Conservation (phyloP, 92 coral and sea anemone genomes). For the Scolanthus callimorphus region DNA sequence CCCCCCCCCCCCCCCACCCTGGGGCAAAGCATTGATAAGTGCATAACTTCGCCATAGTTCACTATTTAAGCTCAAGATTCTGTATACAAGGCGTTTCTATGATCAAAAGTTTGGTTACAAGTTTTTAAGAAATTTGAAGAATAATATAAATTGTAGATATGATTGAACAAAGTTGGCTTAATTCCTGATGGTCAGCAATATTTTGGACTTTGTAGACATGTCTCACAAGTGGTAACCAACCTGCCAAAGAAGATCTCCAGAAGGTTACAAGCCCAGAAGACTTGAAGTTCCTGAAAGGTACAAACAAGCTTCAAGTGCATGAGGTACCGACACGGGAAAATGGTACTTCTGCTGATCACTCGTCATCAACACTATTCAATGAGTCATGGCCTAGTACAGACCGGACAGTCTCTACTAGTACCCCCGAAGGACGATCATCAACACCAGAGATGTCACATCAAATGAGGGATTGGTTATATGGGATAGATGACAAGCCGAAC, state of each 20-base stretch:
- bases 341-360: constrained; percentile 69
- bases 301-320: constrained; percentile 61
- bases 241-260: constrained; percentile 13
- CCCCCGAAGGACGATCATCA: constrained; percentile 52
- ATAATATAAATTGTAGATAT: too few species aligned
- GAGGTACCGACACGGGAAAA: constrained; percentile 96
- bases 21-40: too few species aligned
- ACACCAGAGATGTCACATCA: constrained; percentile 66
- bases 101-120: too few species aligned
- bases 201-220: constrained; percentile 7
- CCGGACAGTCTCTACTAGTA: constrained; percentile 47
- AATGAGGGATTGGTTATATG: constrained; percentile 33
- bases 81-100: too few species aligned
- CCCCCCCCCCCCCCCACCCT: too few species aligned
- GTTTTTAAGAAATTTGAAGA: too few species aligned
- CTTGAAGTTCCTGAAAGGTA: constrained; percentile 61
- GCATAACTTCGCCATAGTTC: too few species aligned
- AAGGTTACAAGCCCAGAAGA: constrained; percentile 62
- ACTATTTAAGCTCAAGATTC: too few species aligned
- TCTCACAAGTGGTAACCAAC: too few species aligned
- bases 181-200: not conserved
- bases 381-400: constrained; percentile 99
- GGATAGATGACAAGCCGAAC: constrained; percentile 7
- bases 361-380: constrained; percentile 86
- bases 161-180: too few species aligned